A percentile compares a stretch with the other conserved stretches of the same genome.
These are phyloP conservation scores for Syngnathus rostellatus DNA, from an alignment of 2,797 vertebrate species.

Conservation along the genomic window DNA sequence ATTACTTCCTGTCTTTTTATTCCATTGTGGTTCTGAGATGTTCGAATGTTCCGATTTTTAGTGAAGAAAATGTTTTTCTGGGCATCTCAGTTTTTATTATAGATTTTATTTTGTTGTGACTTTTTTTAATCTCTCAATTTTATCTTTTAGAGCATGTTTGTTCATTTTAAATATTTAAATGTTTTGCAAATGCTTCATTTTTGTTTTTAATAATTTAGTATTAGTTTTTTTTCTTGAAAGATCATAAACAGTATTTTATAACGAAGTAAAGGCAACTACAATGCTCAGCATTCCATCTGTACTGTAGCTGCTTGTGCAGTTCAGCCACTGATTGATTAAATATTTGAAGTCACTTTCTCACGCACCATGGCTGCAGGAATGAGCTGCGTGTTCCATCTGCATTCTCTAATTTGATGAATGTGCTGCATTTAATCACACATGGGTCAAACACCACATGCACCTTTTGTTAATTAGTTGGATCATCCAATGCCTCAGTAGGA, in stretches of 20 bases:
- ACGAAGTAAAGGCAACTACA: no score
- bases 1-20: not conserved
- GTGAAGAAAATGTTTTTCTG: not conserved
- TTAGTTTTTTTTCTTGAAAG: no score
- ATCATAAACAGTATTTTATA: no score
- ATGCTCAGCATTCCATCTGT: slow-evolving; percentile 10
- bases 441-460: slow-evolving; percentile 33
- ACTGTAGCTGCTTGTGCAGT: slow-evolving; percentile 18
- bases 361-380: slow-evolving; percentile 21
- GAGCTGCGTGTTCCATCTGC: slow-evolving; percentile 27
- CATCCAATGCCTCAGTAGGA: slow-evolving; percentile 7
- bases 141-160: no score
- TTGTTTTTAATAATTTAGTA: no score
- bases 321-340: slow-evolving; percentile 24
- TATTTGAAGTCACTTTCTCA: slow-evolving; percentile 21
- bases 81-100: no score
- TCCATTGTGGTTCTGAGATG: not conserved
- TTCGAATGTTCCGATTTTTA: not conserved
- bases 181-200: no score
- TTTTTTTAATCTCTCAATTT: no score
- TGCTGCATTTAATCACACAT: slow-evolving; percentile 32
- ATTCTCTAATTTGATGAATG: slow-evolving; percentile 33
- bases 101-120: no score
- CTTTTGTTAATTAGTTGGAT: slow-evolving; percentile 37
- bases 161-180: no score